These are phyloP conservation scores for Rhodeus uyekii DNA, from an alignment of 2,797 vertebrate species.

Conservation along the genomic window DNA sequence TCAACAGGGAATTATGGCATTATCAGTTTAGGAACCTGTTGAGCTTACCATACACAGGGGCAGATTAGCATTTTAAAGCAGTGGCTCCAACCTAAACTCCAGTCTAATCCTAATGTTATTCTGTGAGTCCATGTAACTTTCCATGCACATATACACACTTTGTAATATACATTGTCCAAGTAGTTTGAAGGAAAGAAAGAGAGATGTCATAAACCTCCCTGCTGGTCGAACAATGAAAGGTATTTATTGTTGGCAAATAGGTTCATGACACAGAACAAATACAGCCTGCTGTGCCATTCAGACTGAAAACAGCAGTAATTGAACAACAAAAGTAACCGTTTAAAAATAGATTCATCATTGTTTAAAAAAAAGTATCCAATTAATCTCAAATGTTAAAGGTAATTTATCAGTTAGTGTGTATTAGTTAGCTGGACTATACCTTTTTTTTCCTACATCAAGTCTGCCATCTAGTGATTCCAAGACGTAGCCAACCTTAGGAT, in stretches of 20 bases:
- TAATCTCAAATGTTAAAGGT: neutral
- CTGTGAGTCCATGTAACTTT: neutral
- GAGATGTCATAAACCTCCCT: neutral
- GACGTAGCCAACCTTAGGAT: neutral
- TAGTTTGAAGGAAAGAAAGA: neutral
- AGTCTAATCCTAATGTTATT: neutral
- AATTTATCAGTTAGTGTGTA: neutral
- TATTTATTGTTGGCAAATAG: neutral
- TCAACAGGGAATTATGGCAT: neutral
- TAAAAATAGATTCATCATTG: neutral
- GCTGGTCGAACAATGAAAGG: neutral
- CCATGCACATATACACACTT: neutral
- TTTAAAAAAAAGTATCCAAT: neutral
- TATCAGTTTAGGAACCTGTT: neutral
- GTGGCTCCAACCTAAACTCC: neutral
- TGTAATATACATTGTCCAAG: neutral
- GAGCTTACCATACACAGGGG: no score
- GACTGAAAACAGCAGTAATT: neutral
- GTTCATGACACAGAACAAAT: neutral
- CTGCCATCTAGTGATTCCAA: conserved; percentile 43
- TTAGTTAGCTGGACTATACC: neutral
- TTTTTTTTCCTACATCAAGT: neutral
- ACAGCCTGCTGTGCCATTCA: neutral
- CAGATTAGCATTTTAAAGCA: neutral
- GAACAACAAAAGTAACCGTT: neutral